Conservation (phyloP, 2,113 vertebrate species). For the Neolamprologus brichardi region DNA sequence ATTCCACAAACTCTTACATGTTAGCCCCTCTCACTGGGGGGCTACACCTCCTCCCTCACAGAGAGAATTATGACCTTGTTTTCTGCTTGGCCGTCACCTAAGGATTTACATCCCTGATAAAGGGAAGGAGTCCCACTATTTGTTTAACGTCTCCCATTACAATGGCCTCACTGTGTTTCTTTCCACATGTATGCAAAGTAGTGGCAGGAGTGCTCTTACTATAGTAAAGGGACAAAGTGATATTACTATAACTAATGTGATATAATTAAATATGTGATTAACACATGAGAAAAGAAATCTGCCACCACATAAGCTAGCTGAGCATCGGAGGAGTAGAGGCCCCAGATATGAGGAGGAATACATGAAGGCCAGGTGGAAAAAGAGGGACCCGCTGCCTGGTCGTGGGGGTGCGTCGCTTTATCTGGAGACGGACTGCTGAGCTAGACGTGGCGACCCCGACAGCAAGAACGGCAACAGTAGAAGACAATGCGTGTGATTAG, state of each 20-base stretch:
- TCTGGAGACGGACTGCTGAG: accelerated
- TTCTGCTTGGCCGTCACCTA: background rate
- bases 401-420: no score
- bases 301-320: accelerated
- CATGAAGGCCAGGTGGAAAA: no score
- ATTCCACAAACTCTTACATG: accelerated
- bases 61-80: background rate
- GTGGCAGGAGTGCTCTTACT: background rate
- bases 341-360: no score
- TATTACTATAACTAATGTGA: background rate
- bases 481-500: no score
- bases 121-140: accelerated
- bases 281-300: background rate
- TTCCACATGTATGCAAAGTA: accelerated
- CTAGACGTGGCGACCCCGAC: accelerated
- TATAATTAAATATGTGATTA: background rate
- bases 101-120: background rate
- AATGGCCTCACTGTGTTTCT: background rate
- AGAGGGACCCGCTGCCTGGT: accelerated
- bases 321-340: accelerated
- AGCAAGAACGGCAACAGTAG: accelerated
- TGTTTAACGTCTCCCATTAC: accelerated
- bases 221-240: background rate
- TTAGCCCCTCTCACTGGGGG: accelerated
- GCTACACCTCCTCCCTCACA: background rate